Conservation (phyloP, 2,113 vertebrate species). For the Prochilodus magdalenae region DNA sequence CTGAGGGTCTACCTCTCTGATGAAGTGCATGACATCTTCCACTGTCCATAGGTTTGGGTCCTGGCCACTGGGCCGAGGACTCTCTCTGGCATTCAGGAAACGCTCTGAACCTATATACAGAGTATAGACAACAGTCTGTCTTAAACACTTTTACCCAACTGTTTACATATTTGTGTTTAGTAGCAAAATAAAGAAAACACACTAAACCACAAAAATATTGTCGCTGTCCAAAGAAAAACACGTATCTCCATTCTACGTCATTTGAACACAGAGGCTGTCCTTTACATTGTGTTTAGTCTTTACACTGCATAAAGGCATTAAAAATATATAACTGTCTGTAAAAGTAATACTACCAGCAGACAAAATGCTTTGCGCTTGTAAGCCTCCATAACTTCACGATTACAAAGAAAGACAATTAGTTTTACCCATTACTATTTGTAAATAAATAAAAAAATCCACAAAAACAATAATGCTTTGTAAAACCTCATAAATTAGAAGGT, state of each 20-base stretch:
- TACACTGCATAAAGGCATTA: background rate
- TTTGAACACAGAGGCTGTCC: too few relatives aligned
- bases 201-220: background rate
- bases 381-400: background rate
- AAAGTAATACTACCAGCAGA: too few relatives aligned
- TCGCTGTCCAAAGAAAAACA: too few relatives aligned
- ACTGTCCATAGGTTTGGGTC: slow-evolving; percentile 93
- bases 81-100: slow-evolving; percentile 75
- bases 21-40: slow-evolving; percentile 96
- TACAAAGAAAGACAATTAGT: background rate
- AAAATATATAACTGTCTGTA: background rate
- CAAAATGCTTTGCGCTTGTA: background rate
- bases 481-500: background rate
- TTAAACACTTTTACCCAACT: background rate
- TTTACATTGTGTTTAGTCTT: too few relatives aligned
- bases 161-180: too few relatives aligned
- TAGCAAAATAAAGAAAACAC: too few relatives aligned
- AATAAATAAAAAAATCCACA: background rate
- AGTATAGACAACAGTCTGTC: background rate
- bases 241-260: too few relatives aligned
- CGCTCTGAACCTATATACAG: slow-evolving; percentile 75
- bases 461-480: too few relatives aligned
- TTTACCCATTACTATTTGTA: too few relatives aligned
- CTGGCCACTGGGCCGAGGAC: slow-evolving; percentile 75
- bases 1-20: slow-evolving; percentile 90